Evolutionary conservation across 2,113 vertebrate species (phyloP).

Genomic region (Eulemur rufifrons): DNA sequence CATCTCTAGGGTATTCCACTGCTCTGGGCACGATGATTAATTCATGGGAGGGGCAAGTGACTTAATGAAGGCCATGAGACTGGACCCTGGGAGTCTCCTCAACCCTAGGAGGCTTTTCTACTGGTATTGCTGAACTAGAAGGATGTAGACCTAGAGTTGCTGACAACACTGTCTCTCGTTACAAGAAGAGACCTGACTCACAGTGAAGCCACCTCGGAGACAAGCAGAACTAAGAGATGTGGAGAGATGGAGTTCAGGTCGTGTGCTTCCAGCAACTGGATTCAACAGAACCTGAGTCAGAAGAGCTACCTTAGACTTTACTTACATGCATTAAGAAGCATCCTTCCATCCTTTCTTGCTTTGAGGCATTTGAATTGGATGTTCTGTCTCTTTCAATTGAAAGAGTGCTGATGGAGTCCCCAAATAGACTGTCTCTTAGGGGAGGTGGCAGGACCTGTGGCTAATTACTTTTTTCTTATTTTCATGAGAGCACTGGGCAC

Average conservation of each 20-base stretch:
- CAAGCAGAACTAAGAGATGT: background rate
- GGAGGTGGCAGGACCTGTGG: background rate
- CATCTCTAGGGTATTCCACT: background rate
- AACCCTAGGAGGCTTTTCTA: background rate
- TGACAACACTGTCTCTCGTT: background rate
- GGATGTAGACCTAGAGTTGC: background rate
- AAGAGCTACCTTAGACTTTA: background rate
- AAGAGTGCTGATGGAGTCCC: background rate
- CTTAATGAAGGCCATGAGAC: background rate
- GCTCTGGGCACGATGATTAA: background rate
- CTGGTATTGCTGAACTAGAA: background rate
- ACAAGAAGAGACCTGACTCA: background rate
- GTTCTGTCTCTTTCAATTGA: background rate
- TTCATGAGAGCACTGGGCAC: background rate
- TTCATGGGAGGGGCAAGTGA: background rate
- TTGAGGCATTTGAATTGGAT: background rate
- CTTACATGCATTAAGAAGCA: background rate
- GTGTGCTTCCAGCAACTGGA: background rate
- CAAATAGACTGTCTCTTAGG: background rate
- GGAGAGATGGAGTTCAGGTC: background rate
- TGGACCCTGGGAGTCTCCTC: background rate
- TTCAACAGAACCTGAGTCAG: background rate
- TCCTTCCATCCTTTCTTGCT: background rate
- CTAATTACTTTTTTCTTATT: background rate
- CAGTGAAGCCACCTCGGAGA: background rate